phyloP scores from a whole-genome alignment of 1,140 invertebrate species.

The Apocrypta bakeri region DNA sequence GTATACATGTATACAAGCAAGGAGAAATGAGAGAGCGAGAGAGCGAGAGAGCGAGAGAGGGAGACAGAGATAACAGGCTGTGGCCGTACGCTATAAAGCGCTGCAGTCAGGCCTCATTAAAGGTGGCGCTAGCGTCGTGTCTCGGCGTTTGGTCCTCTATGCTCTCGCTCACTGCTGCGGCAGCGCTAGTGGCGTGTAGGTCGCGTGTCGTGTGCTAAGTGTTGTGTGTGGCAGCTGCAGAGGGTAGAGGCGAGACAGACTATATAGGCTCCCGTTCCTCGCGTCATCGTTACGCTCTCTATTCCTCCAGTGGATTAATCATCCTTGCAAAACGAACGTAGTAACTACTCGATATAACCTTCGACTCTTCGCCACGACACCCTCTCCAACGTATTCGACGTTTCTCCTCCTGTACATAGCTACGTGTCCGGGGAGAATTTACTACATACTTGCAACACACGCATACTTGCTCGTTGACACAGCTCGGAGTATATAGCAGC shows the following conservation, averaged over 20 bases:
- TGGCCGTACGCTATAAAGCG: neutral
- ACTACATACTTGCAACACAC: neutral
- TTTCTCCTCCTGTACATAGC: neutral
- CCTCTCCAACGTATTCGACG: too few species aligned
- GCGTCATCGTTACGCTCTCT: too few species aligned
- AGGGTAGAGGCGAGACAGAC: neutral
- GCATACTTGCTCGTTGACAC: neutral
- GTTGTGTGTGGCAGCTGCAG: neutral
- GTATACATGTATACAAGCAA: neutral
- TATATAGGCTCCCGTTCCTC: too few species aligned
- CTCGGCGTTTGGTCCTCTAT: neutral
- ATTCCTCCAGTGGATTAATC: neutral
- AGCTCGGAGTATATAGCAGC: neutral
- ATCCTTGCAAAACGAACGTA: too few species aligned
- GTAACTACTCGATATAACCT: too few species aligned
- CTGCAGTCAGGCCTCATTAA: neutral
- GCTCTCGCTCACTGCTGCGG: constrained; percentile 9
- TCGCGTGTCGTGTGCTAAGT: neutral
- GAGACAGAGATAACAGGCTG: neutral
- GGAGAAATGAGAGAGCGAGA: too few species aligned
- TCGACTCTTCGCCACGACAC: neutral
- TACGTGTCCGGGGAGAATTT: neutral
- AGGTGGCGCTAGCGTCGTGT: constrained; percentile 6
- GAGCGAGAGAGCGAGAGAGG: neutral
- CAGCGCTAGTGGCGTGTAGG: neutral